Evolutionary conservation across 1,140 invertebrate species (phyloP).

Genomic region (Metopolophium dirhodum): DNA sequence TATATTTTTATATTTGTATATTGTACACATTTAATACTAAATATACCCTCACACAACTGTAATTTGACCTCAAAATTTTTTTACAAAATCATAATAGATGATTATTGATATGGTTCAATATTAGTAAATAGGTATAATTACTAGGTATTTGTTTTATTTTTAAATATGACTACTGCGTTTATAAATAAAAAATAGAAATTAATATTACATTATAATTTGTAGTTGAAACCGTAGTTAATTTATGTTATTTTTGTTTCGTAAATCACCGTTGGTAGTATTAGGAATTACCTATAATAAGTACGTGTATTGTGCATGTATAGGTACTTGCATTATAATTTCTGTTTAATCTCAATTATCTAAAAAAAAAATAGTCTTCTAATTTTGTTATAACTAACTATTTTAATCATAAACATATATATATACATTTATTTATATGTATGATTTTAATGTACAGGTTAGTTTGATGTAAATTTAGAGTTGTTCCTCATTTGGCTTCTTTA

Average conservation of each 20-base stretch:
- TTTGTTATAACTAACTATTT: not conserved
- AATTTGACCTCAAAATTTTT: not conserved
- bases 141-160: too few species aligned
- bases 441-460: too few species aligned
- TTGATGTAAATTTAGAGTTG: not conserved
- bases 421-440: too few species aligned
- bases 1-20: not conserved
- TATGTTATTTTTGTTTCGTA: not conserved
- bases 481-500: not conserved
- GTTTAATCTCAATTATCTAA: not conserved
- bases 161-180: not conserved
- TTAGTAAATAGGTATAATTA: too few species aligned
- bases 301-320: not conserved
- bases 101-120: not conserved
- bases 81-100: not conserved
- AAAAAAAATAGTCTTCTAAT: not conserved
- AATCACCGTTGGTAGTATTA: not conserved
- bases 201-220: not conserved
- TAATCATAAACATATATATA: not conserved
- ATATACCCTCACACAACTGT: not conserved
- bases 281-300: not conserved
- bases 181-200: not conserved
- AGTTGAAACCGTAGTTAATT: not conserved
- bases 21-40: not conserved
- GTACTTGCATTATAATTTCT: not conserved